Base-by-base conservation (phyloP, 2,888 invertebrate species). In the Scaptomyza reducta region DNA sequence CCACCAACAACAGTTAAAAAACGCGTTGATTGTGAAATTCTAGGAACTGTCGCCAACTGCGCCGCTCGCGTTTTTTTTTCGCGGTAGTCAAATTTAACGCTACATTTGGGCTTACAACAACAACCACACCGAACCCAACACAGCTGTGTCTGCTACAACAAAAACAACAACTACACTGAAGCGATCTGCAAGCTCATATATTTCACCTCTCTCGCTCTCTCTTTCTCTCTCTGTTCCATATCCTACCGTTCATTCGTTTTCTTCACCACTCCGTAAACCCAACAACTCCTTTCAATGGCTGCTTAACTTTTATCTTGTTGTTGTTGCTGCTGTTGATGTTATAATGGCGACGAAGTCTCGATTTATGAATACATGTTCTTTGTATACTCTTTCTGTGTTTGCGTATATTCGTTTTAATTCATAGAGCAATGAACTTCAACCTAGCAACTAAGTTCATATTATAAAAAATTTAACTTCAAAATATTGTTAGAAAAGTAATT, bases 11-110 rank as follows among this genome's bases (percentile, higher is more conserved):
- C 45, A 50, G 50, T 61, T 67, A 64, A 77, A 77, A 33, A 18
- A 72, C 70, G 63, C 69, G 71, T 66, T 74, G 58, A 65, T 84
- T 88, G 87, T 88, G 87, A 84, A 84, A 88, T 84, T 84, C 84
- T 70, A 75, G 64, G 66, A 72, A 72, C 29, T 63, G 67, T 58
- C 56, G 66, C 59, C 46, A 33, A 59, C 41, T 35, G 53, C 61
- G 59, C 61, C 31, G 74, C 54, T 41, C 35, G 44, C 56, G 55
- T 56, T 38, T 56, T 35, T 33, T 60, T 42, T 47, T 62, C 53
- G 58, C 53, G 57, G 64, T 58, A 75, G 76, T 70, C 73, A 69
- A 69, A 77, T 65, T 73, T 69, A 57, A 64, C 70, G 77, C 77
- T 62, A 77, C 64, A 73, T 73, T 73, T 73, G 57, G 49, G 51